Conservation (phyloP, 2,797 vertebrate genomes). For the Allobates femoralis region DNA sequence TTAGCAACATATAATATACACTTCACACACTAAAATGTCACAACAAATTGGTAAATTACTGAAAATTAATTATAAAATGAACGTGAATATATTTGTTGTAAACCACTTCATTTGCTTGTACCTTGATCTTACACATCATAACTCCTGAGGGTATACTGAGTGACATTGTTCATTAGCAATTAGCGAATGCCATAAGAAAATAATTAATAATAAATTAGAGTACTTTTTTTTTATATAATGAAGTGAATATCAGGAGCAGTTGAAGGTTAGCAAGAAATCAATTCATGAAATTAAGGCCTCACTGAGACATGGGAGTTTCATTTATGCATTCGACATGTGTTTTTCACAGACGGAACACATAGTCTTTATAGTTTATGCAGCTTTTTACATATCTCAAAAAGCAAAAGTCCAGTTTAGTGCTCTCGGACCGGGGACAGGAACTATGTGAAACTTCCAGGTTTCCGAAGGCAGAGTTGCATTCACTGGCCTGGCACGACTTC, state of each 20-base stretch:
- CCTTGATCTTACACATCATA: conserved; percentile 22
- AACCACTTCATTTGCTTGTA: conserved; percentile 26
- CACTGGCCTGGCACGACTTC: too few relatives aligned
- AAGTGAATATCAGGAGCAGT: not conserved
- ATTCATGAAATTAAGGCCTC: not conserved
- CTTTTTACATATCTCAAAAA: too few relatives aligned
- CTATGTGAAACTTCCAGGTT: too few relatives aligned
- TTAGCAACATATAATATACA: too few relatives aligned
- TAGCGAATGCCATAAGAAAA: conserved; percentile 8
- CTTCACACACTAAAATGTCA: not conserved
- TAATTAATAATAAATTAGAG: conserved; percentile 38
- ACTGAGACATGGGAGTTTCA: too few relatives aligned
- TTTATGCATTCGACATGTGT: too few relatives aligned
- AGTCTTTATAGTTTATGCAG: too few relatives aligned
- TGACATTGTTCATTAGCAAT: conserved; percentile 50
- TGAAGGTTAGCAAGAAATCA: not conserved
- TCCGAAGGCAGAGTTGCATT: too few relatives aligned
- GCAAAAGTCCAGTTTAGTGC: too few relatives aligned
- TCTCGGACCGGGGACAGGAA: too few relatives aligned
- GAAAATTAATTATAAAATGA: not conserved
- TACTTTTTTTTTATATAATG: not conserved
- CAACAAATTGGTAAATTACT: conserved; percentile 14
- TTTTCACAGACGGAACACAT: too few relatives aligned
- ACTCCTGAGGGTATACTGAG: conserved; percentile 38
- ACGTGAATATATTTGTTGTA: conserved; percentile 8